Evolutionary conservation across 1,140 invertebrate species (phyloP).

Genomic region (Drosophila punjabiensis): DNA sequence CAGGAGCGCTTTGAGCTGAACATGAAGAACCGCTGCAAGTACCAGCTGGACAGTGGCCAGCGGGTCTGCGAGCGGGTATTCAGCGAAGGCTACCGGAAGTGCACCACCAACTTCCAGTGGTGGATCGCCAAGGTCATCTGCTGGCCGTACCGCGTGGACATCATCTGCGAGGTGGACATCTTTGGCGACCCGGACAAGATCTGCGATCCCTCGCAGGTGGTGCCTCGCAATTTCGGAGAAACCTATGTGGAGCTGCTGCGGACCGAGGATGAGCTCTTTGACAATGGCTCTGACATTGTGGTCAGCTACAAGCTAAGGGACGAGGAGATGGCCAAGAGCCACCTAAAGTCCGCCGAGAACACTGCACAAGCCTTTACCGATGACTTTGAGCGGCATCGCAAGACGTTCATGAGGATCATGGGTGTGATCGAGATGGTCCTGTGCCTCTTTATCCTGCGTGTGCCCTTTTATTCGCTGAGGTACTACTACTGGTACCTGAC

Average conservation of each 20-base stretch:
- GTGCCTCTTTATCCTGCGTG: conserved; percentile 88
- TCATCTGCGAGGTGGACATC: conserved; percentile 88
- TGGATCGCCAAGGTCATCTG: conserved; percentile 88
- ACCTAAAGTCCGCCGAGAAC: conserved; percentile 68
- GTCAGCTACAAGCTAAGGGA: conserved; percentile 63
- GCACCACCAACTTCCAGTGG: conserved; percentile 87
- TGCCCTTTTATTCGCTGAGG: conserved; percentile 87
- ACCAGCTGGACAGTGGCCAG: conserved; percentile 74
- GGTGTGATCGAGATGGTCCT: conserved; percentile 87
- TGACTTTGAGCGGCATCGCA: conserved; percentile 87
- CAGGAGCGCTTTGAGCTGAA: conserved; percentile 86
- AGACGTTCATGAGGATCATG: conserved; percentile 86
- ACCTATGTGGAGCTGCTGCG: conserved; percentile 87
- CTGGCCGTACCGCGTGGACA: conserved; percentile 90
- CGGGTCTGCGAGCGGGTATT: conserved; percentile 87
- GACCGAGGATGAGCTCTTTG: conserved; percentile 56
- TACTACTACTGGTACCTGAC: conserved; percentile 90
- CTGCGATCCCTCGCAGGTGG: conserved; percentile 87
- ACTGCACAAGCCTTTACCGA: conserved; percentile 86
- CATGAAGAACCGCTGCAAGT: conserved; percentile 87
- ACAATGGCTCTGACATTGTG: conserved; percentile 51
- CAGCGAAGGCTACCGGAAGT: conserved; percentile 87
- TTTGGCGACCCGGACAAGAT: conserved; percentile 78
- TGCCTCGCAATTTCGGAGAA: conserved; percentile 89
- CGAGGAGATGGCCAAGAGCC: conserved; percentile 21